Base-by-base conservation (phyloP, 2,113 vertebrate genomes). In the Clarias gariepinus region DNA sequence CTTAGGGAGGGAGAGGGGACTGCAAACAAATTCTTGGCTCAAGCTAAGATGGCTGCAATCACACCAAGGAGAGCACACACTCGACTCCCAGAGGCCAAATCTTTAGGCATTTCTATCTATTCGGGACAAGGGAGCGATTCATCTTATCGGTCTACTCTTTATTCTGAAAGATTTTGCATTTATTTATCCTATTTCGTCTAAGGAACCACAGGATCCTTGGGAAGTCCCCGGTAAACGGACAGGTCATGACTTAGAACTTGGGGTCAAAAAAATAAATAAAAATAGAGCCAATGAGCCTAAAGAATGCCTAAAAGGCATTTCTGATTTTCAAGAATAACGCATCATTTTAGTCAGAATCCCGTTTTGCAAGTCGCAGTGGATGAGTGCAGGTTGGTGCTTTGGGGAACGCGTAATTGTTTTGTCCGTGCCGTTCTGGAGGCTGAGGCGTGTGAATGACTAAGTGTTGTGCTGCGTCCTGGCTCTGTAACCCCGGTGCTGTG, bases 401-500 rank as follows among this genome's bases (percentile, higher is more conserved):
- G 81, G 60, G 36, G 53, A 83, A 83, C 23, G 71, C 68, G 80
- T 83, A 87, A 77, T 66, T 87, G 81, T 87, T 87, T 78, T 83
- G 71, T 87, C 81, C 81, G 33, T 83, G 86, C 28, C 16, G 71
- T 77, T 68, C 73, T 58, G 81, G 81, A 87, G 86, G 81, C 86
- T 79, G 81, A 60, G 61, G 84, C 76, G 84, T 86, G 84, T 79
- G 71, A 86, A 81, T 88, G 87, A 88, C 87, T 88, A 88, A 88
- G 87, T 88, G 87, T 88, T 88, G 84, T 90, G 92, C 88, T 92
- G 93, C 88, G 92, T 91, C 92, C 92, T 90, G 93, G 92, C 92
- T 92, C 93, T 94, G 89, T 88, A 91, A 94, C 93, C 92, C 91
- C 92, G 94, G 92, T 92, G 90, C 93, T 94, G 87, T 89, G 93